phyloP scores from a whole-genome alignment of 2,797 vertebrate genomes.

The Xenopus petersii region DNA sequence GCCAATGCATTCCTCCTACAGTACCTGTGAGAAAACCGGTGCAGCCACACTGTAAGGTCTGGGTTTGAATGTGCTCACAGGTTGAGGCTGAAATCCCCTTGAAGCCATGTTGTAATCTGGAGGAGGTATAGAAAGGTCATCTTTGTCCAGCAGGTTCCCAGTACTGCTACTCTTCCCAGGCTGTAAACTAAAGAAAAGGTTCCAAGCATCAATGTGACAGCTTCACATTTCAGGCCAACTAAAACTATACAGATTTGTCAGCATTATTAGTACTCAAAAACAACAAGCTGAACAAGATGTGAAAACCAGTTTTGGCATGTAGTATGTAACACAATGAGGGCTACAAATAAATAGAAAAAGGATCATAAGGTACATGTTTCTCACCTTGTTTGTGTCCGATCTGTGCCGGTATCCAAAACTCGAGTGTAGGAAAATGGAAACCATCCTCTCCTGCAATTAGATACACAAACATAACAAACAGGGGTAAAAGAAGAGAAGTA shows the following conservation, averaged over 20 bases:
- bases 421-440: slow-evolving; percentile 97
- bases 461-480: neutral
- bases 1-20: too few species aligned
- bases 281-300: too few species aligned
- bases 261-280: too few species aligned
- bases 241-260: too few species aligned
- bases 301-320: too few species aligned
- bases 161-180: slow-evolving; percentile 94
- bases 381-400: slow-evolving; percentile 82
- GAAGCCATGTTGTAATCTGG: slow-evolving; percentile 77
- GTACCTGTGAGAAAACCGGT: slow-evolving; percentile 87
- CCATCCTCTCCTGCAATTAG: slow-evolving; percentile 86
- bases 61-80: slow-evolving; percentile 73
- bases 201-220: too few species aligned
- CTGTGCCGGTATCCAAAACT: slow-evolving; percentile 73
- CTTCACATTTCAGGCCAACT: too few species aligned
- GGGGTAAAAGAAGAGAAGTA: too few species aligned
- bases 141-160: slow-evolving; percentile 90
- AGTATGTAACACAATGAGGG: too few species aligned
- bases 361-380: too few species aligned
- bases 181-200: slow-evolving; percentile 72
- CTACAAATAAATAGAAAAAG: too few species aligned
- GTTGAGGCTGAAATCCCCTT: slow-evolving; percentile 65
- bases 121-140: slow-evolving; percentile 72
- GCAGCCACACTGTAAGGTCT: slow-evolving; percentile 88